Conservation (phyloP, 2,113 vertebrate species). For the Gambusia holbrooki region DNA sequence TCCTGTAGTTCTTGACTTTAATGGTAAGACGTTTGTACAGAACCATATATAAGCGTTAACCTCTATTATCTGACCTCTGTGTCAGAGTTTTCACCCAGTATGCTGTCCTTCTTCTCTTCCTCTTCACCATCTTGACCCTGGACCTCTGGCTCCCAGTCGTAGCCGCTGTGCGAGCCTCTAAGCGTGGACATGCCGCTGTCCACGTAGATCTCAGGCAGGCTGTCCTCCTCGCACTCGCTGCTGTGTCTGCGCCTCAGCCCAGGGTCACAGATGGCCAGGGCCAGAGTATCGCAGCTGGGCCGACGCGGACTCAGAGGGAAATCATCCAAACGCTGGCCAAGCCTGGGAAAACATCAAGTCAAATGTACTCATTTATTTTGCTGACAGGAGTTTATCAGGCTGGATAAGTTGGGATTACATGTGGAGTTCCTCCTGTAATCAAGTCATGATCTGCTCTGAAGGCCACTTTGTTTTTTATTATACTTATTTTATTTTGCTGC, state of each 20-base stretch:
- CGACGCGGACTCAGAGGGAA: conserved; percentile 58
- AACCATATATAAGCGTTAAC: background rate
- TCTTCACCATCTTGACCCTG: conserved; percentile 76
- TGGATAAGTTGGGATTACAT: background rate
- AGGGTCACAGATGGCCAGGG: conserved; percentile 92
- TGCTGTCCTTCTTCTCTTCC: conserved; percentile 60
- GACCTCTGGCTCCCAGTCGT: conserved; percentile 88
- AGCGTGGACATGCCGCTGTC: conserved; percentile 95
- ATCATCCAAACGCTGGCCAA: conserved; percentile 83
- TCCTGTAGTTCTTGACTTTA: background rate
- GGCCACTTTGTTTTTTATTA: background rate
- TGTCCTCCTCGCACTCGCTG: conserved; percentile 89
- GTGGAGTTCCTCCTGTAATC: background rate
- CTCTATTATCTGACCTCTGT: conserved; percentile 81
- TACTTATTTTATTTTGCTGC: background rate
- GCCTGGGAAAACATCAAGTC: conserved; percentile 69
- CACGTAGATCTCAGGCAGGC: conserved; percentile 88
- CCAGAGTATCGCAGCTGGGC: conserved; percentile 84
- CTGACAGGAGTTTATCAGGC: background rate
- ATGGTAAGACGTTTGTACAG: background rate
- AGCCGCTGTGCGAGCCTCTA: conserved; percentile 87
- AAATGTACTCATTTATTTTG: background rate
- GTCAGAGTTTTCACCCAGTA: conserved; percentile 84
- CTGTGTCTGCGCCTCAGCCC: conserved; percentile 83
- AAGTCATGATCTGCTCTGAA: background rate